Evolutionary conservation across 2,888 invertebrate genomes (phyloP).

Genomic region (Pristionchus fissidentatus): DNA sequence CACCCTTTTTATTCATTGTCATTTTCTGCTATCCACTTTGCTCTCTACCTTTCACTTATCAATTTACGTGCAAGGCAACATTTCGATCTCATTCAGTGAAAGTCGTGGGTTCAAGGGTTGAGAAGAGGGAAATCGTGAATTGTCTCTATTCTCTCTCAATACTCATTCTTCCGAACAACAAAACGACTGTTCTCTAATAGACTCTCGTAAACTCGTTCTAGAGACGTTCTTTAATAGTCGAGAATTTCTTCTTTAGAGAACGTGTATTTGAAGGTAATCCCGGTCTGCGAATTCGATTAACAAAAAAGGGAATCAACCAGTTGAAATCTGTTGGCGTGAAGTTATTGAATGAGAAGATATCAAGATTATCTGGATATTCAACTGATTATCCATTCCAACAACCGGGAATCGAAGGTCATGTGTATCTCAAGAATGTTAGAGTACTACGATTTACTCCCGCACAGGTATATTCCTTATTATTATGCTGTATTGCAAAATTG

Average conservation of each 20-base stretch:
- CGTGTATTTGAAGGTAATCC: slow-evolving; percentile 63
- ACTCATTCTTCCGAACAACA: not conserved
- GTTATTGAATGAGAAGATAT: slow-evolving; percentile 72
- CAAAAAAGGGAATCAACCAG: slow-evolving; percentile 73
- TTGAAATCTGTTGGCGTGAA: slow-evolving; percentile 72
- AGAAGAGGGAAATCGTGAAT: not conserved
- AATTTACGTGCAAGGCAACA: not conserved
- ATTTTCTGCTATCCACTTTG: not conserved
- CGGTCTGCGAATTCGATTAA: slow-evolving; percentile 71
- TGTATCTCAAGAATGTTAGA: slow-evolving; percentile 64
- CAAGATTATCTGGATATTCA: slow-evolving; percentile 52
- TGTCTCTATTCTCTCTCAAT: not conserved
- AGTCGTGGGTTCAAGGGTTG: not conserved
- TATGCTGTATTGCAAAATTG: not conserved
- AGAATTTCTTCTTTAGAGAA: not conserved
- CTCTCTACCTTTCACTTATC: not conserved
- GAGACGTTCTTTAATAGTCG: slow-evolving; percentile 9
- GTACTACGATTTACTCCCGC: slow-evolving; percentile 70
- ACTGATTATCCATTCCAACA: slow-evolving; percentile 67
- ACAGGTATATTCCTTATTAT: slow-evolving; percentile 46
- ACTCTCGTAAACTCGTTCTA: slow-evolving; percentile 4
- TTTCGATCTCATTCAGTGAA: slow-evolving; percentile 13
- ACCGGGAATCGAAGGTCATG: slow-evolving; percentile 68
- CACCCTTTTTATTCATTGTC: not conserved
- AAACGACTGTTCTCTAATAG: not conserved